A percentile compares a stretch with the other conserved stretches of the same genome.
These are phyloP conservation scores for Balaeniceps rex DNA, from an alignment of 2,113 vertebrate genomes.

Conservation along the genomic window DNA sequence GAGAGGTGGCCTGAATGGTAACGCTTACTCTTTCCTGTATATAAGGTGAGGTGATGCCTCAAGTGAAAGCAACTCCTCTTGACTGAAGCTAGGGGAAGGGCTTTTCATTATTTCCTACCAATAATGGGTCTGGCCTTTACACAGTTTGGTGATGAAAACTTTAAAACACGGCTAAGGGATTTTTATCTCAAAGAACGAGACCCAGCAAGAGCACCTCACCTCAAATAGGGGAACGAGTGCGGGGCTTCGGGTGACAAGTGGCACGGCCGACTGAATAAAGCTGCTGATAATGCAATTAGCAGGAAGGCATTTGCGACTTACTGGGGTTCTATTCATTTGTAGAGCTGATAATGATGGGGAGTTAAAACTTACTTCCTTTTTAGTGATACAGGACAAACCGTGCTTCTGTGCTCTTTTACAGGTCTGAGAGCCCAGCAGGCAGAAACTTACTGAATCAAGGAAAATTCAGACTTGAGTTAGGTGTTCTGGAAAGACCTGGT, in stretches of 20 bases:
- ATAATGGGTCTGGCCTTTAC: background rate
- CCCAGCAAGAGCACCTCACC: background rate
- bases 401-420: background rate
- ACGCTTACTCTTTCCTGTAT: background rate
- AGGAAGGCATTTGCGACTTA: background rate
- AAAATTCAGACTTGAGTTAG: background rate
- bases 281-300: background rate
- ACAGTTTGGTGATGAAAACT: background rate
- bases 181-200: background rate
- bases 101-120: background rate
- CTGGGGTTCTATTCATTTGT: background rate
- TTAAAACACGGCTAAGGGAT: background rate
- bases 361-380: background rate
- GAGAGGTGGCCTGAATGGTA: background rate
- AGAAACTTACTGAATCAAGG: background rate
- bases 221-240: accelerated
- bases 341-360: background rate
- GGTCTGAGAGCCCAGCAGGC: background rate
- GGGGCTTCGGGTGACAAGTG: background rate
- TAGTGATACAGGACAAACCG: background rate
- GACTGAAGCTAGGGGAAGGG: background rate
- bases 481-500: background rate
- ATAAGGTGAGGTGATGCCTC: background rate
- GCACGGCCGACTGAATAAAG: background rate
- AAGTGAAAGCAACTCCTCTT: background rate